phyloP scores from a whole-genome alignment of 2,797 vertebrate species.

The Sphenopsis melanotis region DNA sequence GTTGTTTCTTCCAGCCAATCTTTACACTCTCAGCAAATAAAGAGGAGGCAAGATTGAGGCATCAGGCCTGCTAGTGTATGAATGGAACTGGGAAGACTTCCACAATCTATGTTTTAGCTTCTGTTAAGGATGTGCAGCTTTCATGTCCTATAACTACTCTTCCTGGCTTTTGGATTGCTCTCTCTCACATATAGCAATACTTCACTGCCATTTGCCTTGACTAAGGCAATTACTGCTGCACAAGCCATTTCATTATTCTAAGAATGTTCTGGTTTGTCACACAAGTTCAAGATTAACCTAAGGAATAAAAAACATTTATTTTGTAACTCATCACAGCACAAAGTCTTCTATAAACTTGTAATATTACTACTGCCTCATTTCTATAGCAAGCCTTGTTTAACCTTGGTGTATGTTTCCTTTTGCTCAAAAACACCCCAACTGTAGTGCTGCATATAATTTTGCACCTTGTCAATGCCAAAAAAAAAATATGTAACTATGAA shows the following conservation, averaged over 20 bases:
- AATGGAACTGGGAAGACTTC: not conserved
- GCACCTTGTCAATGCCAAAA: not conserved
- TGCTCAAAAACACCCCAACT: not conserved
- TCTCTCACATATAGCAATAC: not conserved
- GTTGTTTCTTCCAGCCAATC: not conserved
- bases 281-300: not conserved
- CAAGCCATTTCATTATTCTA: not conserved
- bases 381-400: not conserved
- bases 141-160: not conserved
- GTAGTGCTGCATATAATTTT: not conserved
- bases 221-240: not conserved
- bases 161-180: not conserved
- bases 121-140: not conserved
- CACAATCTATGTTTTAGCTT: not conserved
- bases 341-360: not conserved
- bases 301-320: not conserved
- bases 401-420: not conserved
- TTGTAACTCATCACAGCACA: not conserved
- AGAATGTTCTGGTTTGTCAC: not conserved
- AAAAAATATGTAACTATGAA: not conserved
- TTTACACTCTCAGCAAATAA: not conserved
- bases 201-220: not conserved
- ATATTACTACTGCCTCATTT: not conserved
- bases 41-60: not conserved
- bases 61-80: accelerated